Evolutionary conservation across 2,113 vertebrate genomes (phyloP).

Genomic region (Coptodon rendalli): DNA sequence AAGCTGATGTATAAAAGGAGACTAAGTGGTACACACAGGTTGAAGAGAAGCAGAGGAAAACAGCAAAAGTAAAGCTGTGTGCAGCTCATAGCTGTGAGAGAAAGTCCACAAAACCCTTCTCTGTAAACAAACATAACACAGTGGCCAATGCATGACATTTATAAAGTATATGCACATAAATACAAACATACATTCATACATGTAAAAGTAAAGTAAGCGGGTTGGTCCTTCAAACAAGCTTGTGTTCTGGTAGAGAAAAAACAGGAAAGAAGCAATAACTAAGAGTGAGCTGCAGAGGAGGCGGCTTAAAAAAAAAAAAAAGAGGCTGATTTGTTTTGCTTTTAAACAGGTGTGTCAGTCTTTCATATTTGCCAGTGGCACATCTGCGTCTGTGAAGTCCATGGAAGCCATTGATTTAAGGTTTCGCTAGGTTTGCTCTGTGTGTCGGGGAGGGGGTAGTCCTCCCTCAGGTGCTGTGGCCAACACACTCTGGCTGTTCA

Average conservation of each 20-base stretch:
- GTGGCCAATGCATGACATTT: conserved; percentile 33
- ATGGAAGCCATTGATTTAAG: conserved; percentile 57
- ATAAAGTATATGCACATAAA: conserved; percentile 60
- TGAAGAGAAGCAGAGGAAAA: neutral
- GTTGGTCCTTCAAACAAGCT: conserved; percentile 28
- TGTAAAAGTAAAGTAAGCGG: neutral
- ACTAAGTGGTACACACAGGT: neutral
- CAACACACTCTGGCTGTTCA: conserved; percentile 52
- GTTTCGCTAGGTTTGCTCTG: conserved; percentile 38
- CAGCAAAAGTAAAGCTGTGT: neutral
- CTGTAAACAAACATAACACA: conserved; percentile 44
- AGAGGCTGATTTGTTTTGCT: conserved; percentile 46
- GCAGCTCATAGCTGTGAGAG: neutral
- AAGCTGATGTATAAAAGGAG: neutral
- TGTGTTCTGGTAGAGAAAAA: conserved; percentile 40
- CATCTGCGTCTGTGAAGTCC: conserved; percentile 53
- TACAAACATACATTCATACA: conserved; percentile 55
- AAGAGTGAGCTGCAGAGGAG: conserved; percentile 33
- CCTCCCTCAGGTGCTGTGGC: conserved; percentile 10
- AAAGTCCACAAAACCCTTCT: neutral
- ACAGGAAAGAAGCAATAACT: conserved; percentile 8
- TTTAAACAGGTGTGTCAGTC: conserved; percentile 63
- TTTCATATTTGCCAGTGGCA: conserved; percentile 41
- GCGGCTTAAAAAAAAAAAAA: neutral
- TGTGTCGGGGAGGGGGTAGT: neutral